Evolutionary conservation across 1,140 invertebrate species (phyloP).

Genomic region (Microplitis demolitor): DNA sequence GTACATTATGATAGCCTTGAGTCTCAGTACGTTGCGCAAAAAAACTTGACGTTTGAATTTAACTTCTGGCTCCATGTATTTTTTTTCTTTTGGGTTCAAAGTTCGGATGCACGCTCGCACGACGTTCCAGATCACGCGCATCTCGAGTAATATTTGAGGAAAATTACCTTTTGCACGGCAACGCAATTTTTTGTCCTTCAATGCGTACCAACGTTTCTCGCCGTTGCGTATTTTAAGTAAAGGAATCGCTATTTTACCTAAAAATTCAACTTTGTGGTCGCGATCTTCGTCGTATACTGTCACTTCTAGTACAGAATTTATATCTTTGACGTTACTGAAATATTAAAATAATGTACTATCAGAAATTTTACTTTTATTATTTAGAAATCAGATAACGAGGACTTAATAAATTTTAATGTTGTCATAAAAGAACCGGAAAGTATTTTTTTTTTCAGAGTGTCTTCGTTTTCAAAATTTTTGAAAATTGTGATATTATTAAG

Average conservation of each 20-base stretch:
- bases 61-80: conserved; percentile 91
- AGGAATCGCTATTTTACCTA: conserved; percentile 92
- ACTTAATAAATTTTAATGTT: too few relatives aligned
- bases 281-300: conserved; percentile 98
- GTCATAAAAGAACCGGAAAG: too few relatives aligned
- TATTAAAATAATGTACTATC: conserved; percentile 17
- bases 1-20: conserved; percentile 87
- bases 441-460: too few relatives aligned
- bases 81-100: conserved; percentile 94
- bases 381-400: too few relatives aligned
- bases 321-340: conserved; percentile 92
- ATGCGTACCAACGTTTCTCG: conserved; percentile 92
- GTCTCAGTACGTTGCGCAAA: conserved; percentile 89
- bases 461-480: too few relatives aligned
- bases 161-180: conserved; percentile 86
- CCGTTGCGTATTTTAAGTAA: conserved; percentile 86
- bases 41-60: conserved; percentile 96
- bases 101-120: conserved; percentile 89
- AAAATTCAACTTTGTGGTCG: conserved; percentile 97
- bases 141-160: conserved; percentile 90
- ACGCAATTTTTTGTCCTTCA: conserved; percentile 95
- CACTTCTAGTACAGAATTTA: conserved; percentile 94
- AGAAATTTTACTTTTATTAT: not conserved
- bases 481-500: too few relatives aligned
- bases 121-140: conserved; percentile 91